Evolutionary conservation across 2,797 vertebrate species (phyloP), one percentile per base, ranked within the genome.

Genomic region (Eurystomus glaucurus): DNA sequence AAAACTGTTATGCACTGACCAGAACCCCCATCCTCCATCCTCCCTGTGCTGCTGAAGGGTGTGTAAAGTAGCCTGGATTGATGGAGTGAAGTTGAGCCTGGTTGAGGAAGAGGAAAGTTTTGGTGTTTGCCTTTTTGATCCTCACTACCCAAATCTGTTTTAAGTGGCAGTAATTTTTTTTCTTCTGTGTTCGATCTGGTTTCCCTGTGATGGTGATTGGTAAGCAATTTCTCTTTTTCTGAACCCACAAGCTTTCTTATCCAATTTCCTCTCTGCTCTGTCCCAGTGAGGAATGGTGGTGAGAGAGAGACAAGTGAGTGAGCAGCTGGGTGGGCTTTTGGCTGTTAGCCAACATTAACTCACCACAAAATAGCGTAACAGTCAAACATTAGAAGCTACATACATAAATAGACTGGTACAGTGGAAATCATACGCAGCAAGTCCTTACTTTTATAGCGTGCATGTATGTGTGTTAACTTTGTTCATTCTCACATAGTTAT

Each of bases 311-410:
- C 35, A 58, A 83, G 28, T 2, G 62, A 83, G 28, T 2, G 6
- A 91, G 77, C 26, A 84, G 10, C 60, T 88, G 86, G 51, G n/a
- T 22, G 43, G 6, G 22, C 74, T 33, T 70, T 83, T 70, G 60
- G 51, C 43, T 86, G 33, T 86, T 58, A 66, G 22, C 19, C 77
- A 94, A 80, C 26, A 18, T 1, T 90, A 65, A 62, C 17, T 86
- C 43, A 62, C 31, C 55, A 81, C 14, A 3, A 58, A 92, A 84
- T 10, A 84, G 14, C 14, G 3, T 39, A 55, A 65, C 26, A 61
- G 19, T 45, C 51, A 35, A 78, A 78, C 16, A 64, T 83, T 60
- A 77, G 54, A 68, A 85, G 25, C 45, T 68, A 60, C 14, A 43
- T 37, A 26, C 28, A 31, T 33, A 82, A 85, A 60, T 29, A 71